A percentile compares a stretch with the other conserved stretches of the same genome.
These are phyloP conservation scores for Carassius auratus DNA, from an alignment of 2,113 vertebrate genomes.

Conservation along the genomic window DNA sequence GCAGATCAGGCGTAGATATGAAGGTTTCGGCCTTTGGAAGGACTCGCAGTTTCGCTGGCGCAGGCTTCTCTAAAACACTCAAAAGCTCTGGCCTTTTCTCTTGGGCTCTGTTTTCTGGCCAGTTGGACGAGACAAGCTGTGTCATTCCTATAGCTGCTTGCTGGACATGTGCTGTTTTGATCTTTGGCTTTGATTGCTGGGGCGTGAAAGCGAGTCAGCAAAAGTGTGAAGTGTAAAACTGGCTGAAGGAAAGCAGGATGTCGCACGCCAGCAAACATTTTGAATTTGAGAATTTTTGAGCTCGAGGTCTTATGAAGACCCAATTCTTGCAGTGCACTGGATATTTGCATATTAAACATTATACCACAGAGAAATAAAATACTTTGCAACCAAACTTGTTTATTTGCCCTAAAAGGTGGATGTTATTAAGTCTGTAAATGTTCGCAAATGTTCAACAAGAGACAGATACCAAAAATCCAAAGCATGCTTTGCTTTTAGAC, in stretches of 20 bases:
- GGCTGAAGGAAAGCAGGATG: constrained; percentile 12
- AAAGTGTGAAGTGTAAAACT: constrained; percentile 47
- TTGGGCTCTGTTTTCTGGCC: constrained; percentile 16
- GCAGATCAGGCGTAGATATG: constrained; percentile 9
- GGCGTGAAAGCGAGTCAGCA: constrained; percentile 46
- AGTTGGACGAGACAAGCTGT: constrained; percentile 45
- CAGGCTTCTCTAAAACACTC: constrained; percentile 12
- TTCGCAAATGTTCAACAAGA: not conserved
- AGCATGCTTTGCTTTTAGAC: not conserved
- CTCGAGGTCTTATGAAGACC: not conserved
- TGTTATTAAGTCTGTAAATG: not conserved
- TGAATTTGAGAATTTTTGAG: not conserved
- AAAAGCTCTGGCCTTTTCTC: constrained; percentile 23
- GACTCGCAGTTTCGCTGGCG: constrained; percentile 1
- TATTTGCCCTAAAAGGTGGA: not conserved
- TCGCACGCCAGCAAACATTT: constrained; percentile 29
- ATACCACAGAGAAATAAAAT: not conserved
- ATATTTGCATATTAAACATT: not conserved
- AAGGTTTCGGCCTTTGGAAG: constrained; percentile 2
- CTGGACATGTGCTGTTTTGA: constrained; percentile 49
- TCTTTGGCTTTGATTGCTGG: constrained; percentile 53
- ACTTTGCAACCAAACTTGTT: not conserved
- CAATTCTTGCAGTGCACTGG: not conserved
- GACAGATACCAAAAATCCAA: not conserved
- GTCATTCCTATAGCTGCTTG: constrained; percentile 39